Conservation (phyloP, 2,113 vertebrate species). For the Ia io region DNA sequence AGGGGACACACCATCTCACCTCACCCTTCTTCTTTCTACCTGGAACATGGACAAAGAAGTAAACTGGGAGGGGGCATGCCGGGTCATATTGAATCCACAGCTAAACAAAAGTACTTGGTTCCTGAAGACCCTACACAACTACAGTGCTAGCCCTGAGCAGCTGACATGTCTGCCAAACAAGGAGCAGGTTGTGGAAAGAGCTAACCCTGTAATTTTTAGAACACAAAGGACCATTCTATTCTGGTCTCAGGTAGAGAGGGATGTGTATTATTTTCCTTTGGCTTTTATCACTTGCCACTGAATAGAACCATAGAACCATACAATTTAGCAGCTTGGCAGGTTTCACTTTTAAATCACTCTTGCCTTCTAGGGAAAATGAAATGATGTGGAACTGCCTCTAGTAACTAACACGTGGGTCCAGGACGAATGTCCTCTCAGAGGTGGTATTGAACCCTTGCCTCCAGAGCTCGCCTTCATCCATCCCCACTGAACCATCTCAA, state of each 20-base stretch:
- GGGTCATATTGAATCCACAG: accelerated
- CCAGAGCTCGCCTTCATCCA: background rate
- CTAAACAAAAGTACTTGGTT: background rate
- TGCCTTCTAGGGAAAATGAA: background rate
- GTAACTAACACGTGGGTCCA: background rate
- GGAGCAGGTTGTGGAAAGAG: background rate
- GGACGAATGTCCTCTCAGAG: background rate
- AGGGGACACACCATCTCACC: background rate
- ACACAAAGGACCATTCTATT: background rate
- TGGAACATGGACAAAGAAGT: background rate
- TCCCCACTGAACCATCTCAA: background rate
- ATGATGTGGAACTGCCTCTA: background rate
- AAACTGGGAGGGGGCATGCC: accelerated
- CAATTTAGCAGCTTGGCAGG: background rate
- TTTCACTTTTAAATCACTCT: background rate
- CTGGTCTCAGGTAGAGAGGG: background rate
- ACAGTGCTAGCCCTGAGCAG: too few species aligned
- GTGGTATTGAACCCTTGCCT: background rate
- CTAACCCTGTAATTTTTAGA: background rate
- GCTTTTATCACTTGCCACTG: background rate
- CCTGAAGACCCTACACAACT: background rate
- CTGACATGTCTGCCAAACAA: background rate
- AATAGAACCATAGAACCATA: background rate
- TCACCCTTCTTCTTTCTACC: background rate
- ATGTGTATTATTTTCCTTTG: background rate